Evolutionary conservation across 2,888 invertebrate genomes (phyloP).

Genomic region (Microctonus hyperodae): DNA sequence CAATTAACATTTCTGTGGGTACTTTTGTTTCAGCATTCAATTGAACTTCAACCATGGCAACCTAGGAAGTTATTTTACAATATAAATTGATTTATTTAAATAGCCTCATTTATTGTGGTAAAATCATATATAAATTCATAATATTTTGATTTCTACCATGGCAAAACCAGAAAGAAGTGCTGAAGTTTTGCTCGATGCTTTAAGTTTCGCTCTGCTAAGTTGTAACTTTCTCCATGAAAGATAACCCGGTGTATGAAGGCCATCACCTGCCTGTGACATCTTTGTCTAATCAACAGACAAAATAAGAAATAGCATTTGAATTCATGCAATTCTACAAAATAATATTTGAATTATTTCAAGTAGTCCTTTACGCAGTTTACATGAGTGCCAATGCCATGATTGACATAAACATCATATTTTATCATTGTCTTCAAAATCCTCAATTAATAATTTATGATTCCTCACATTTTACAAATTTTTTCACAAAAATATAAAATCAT

Average conservation of each 20-base stretch:
- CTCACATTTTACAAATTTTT: too few species aligned
- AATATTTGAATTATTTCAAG: too few species aligned
- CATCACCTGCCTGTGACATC: constrained; percentile 79
- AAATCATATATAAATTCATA: too few species aligned
- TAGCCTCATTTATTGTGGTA: not conserved
- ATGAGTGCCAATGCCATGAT: too few species aligned
- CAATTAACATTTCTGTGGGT: constrained; percentile 83
- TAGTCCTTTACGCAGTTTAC: too few species aligned
- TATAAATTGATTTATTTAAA: not conserved
- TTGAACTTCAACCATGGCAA: constrained; percentile 97
- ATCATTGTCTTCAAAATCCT: too few species aligned
- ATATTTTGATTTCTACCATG: constrained; percentile 75
- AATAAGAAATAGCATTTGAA: too few species aligned
- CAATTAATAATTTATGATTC: too few species aligned
- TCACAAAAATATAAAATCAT: too few species aligned
- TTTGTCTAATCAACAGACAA: constrained; percentile 67
- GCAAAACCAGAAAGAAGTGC: constrained; percentile 97
- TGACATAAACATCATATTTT: too few species aligned
- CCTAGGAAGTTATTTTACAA: constrained; percentile 65
- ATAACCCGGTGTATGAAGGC: constrained; percentile 83
- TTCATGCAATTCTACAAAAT: too few species aligned
- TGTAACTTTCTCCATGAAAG: constrained; percentile 91
- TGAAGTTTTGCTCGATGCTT: constrained; percentile 97
- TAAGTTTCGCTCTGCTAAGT: constrained; percentile 94
- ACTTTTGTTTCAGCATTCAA: constrained; percentile 79